Conservation (phyloP, 2,888 invertebrate genomes). For the Pollenia griseotomentosa region DNA sequence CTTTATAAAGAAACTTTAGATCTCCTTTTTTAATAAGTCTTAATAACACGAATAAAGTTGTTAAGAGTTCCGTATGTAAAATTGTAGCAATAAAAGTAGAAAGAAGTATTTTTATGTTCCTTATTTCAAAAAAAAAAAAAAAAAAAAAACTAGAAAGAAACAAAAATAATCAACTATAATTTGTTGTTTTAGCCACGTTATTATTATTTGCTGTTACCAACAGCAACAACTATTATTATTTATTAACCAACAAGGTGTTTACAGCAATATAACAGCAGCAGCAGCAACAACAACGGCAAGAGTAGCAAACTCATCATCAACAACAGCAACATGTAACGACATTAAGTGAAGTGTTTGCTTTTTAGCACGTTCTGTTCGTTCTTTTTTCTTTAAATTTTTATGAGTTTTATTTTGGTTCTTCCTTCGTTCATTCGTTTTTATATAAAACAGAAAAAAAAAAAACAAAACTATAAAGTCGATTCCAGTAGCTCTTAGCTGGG, state of each 20-base stretch:
- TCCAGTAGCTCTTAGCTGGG: constrained; percentile 36
- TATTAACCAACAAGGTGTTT: constrained; percentile 67
- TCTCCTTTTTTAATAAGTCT: neutral
- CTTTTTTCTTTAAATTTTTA: constrained; percentile 23
- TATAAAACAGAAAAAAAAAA: constrained; percentile 1
- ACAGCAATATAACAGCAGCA: constrained; percentile 48
- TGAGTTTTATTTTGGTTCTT: constrained; percentile 25
- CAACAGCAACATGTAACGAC: constrained; percentile 38
- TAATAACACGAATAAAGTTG: constrained; percentile 5
- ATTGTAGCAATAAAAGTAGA: constrained; percentile 25
- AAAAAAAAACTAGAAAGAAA: constrained; percentile 16
- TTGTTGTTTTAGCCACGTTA: constrained; percentile 37
- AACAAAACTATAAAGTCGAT: neutral
- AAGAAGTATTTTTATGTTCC: neutral
- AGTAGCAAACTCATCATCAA: neutral
- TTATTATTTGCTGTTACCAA: constrained; percentile 31
- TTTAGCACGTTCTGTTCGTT: constrained; percentile 61
- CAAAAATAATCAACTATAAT: constrained; percentile 30
- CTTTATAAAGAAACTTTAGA: neutral
- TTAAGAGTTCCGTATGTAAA: constrained; percentile 12
- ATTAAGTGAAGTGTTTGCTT: constrained; percentile 60
- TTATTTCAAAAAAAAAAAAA: neutral
- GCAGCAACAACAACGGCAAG: constrained; percentile 5
- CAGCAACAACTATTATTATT: constrained; percentile 58
- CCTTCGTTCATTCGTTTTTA: neutral